phyloP scores from a whole-genome alignment of 2,113 vertebrate genomes.

The Spheniscus mendiculus region DNA sequence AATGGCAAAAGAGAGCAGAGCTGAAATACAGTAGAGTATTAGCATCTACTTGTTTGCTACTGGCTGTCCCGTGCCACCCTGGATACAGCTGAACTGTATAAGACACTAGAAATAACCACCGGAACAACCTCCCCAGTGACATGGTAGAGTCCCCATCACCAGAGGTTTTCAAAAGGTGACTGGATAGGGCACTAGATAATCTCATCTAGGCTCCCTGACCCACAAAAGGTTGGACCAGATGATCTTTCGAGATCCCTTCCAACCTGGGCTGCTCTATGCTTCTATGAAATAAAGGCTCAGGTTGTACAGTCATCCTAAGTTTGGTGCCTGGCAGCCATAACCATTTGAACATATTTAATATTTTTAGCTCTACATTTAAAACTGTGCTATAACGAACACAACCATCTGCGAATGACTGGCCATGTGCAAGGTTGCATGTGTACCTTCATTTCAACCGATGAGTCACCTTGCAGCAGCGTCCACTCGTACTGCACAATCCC shows the following conservation, averaged over 20 bases:
- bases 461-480: slow-evolving; percentile 85
- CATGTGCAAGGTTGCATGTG: neutral
- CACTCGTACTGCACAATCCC: slow-evolving; percentile 87
- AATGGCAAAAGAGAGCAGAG: neutral
- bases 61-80: neutral
- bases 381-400: neutral
- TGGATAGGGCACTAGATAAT: neutral
- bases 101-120: neutral
- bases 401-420: neutral
- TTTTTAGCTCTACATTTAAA: neutral
- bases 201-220: neutral
- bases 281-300: neutral
- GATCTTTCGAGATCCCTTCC: neutral
- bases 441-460: slow-evolving; percentile 90
- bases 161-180: neutral
- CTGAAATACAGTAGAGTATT: neutral
- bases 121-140: neutral
- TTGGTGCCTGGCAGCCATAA: neutral
- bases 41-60: neutral
- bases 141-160: neutral
- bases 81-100: neutral
- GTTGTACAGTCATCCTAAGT: neutral
- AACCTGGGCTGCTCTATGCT: neutral
- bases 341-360: neutral
- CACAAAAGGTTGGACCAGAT: neutral